Percentiles rank a stretch among this genome's conserved stretches.
phyloP scores from a whole-genome alignment of 2,888 invertebrate genomes.

The Stenotaenia linearis region DNA sequence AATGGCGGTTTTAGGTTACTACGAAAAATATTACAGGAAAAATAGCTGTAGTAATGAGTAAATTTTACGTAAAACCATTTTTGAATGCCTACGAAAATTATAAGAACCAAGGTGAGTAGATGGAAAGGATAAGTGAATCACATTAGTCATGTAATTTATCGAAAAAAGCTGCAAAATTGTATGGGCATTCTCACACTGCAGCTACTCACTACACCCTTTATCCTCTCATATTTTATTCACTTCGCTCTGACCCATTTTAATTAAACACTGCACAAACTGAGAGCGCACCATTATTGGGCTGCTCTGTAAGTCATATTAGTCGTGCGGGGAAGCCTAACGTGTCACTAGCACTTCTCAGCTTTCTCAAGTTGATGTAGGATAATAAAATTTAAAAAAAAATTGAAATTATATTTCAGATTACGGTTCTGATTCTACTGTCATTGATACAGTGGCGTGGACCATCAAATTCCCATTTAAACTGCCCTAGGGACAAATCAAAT shows the following conservation, averaged over 20 bases:
- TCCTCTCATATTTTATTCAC: not conserved
- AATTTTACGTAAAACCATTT: not conserved
- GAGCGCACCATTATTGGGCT: not conserved
- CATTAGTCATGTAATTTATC: not conserved
- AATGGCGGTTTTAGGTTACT: not conserved
- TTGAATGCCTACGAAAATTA: slow-evolving; percentile 22
- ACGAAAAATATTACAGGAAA: slow-evolving; percentile 32
- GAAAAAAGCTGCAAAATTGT: not conserved
- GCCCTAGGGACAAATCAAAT: slow-evolving; percentile 59
- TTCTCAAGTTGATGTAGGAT: not conserved
- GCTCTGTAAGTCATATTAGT: not conserved
- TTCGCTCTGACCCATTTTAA: not conserved
- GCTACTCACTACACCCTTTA: not conserved
- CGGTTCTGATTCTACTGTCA: slow-evolving; percentile 33
- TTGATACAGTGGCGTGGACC: slow-evolving; percentile 34
- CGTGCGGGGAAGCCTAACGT: not conserved
- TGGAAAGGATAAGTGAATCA: not conserved
- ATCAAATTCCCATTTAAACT: slow-evolving; percentile 34
- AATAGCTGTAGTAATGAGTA: slow-evolving; percentile 1
- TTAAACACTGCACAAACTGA: not conserved
- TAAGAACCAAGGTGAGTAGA: slow-evolving; percentile 14
- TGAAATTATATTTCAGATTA: slow-evolving; percentile 17
- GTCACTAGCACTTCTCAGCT: not conserved
- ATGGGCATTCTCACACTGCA: not conserved
- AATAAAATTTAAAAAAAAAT: not conserved